These are phyloP conservation scores for Pseudochirops cupreus DNA, from an alignment of 2,797 vertebrate species.

Conservation along the genomic window DNA sequence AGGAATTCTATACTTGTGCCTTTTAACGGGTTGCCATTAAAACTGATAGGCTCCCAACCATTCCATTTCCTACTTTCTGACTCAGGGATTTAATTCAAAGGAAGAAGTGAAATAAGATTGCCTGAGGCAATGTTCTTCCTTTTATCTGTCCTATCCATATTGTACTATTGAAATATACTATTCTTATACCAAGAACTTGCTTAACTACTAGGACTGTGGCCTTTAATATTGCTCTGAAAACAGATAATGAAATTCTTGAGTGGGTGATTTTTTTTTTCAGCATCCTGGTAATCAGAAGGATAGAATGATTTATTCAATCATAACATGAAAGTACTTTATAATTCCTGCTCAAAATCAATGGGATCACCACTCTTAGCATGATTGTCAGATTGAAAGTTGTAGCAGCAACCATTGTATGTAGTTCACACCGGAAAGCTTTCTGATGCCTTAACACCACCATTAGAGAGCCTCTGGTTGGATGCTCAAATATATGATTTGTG, in stretches of 20 bases:
- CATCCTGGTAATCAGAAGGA: slow-evolving; percentile 60
- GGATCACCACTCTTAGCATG: slow-evolving; percentile 12
- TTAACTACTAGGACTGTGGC: slow-evolving; percentile 39
- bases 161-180: slow-evolving; percentile 65
- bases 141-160: slow-evolving; percentile 60
- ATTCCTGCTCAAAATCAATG: slow-evolving; percentile 8
- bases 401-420: not conserved
- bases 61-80: slow-evolving; percentile 52
- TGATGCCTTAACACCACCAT: not conserved
- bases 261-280: slow-evolving; percentile 9
- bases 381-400: not conserved
- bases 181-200: slow-evolving; percentile 57
- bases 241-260: slow-evolving; percentile 42
- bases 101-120: slow-evolving; percentile 61
- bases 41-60: slow-evolving; percentile 30
- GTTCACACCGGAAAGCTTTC: not conserved
- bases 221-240: slow-evolving; percentile 56
- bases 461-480: not conserved
- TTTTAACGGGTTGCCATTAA: slow-evolving; percentile 50
- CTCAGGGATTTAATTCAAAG: slow-evolving; percentile 69
- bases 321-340: slow-evolving; percentile 44
- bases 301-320: slow-evolving; percentile 29
- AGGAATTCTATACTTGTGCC: slow-evolving; percentile 20
- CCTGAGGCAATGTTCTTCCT: slow-evolving; percentile 1
- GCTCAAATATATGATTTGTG: not conserved